A percentile compares a stretch with the other conserved stretches of the same genome.
These are phyloP conservation scores for Melanogrammus aeglefinus DNA, from an alignment of 2,797 vertebrate genomes.

Conservation along the genomic window DNA sequence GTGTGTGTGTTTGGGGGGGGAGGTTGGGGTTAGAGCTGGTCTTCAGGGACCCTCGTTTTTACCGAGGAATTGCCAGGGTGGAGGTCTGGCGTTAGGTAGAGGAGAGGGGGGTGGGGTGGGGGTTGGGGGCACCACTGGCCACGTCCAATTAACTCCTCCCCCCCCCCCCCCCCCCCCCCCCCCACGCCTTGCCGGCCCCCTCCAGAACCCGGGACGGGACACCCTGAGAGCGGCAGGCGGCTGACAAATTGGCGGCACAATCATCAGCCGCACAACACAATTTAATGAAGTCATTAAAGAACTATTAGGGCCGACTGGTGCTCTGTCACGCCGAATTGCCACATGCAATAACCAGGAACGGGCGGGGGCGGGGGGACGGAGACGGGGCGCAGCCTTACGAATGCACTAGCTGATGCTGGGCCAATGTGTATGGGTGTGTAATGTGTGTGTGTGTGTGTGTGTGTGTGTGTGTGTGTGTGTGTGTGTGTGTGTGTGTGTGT, in stretches of 20 bases:
- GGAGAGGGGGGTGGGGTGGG: too few species aligned
- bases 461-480: not conserved
- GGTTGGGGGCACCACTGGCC: too few species aligned
- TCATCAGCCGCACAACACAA: constrained; percentile 78
- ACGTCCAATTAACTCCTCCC: too few species aligned
- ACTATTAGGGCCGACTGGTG: constrained; percentile 77
- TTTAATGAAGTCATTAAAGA: constrained; percentile 83
- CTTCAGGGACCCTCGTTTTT: too few species aligned
- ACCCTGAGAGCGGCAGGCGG: constrained; percentile 55
- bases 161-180: not conserved
- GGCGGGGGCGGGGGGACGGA: constrained; percentile 18
- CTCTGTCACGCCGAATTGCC: constrained; percentile 77
- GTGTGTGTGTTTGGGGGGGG: too few species aligned
- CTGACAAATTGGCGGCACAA: constrained; percentile 77
- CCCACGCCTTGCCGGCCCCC: not conserved
- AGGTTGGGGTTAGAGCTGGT: too few species aligned
- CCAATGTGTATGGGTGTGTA: not conserved
- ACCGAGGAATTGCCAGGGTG: too few species aligned
- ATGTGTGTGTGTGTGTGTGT: not conserved
- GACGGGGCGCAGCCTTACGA: not conserved
- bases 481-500: not conserved
- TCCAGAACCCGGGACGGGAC: not conserved
- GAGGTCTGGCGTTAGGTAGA: too few species aligned
- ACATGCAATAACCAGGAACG: constrained; percentile 70
- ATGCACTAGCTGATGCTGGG: not conserved